Evolutionary conservation across 2,888 invertebrate species (phyloP), one percentile per base, ranked within the genome.

Genomic region (Drosophila atripex): DNA sequence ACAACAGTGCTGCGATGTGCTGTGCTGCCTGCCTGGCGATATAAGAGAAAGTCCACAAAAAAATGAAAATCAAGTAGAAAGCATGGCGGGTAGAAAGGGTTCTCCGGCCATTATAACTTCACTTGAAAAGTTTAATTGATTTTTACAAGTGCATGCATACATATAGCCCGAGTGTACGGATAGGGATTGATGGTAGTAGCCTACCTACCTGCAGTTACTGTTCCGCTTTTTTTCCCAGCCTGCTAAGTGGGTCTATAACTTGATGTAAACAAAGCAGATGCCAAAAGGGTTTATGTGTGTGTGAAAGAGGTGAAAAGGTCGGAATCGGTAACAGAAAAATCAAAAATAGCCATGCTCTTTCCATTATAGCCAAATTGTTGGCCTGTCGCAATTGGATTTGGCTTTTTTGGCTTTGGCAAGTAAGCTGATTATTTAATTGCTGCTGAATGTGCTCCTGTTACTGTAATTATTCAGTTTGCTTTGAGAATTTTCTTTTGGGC

Each of bases 61-160:
- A 35, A 47, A 18, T 14, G 35, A 57, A 65, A 68, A 68, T 56
- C 32, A 68, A 45, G 56, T 35, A 39, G 41, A 38, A 38, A 35
- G 60, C 39, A 49, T 7, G 38, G 18, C 8, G 14, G 58, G 45
- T 59, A 75, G 21, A 23, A 72, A 57, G 69, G 75, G 73, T 69
- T 70, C 75, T 77, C 71, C 84, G 80, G 71, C 82, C 78, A 83
- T 80, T 86, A 86, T 84, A 83, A 83, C 85, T 80, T 86, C 86
- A 86, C 83, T 83, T 83, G 85, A 83, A 83, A 83, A 83, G 85
- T 86, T 84, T 83, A 83, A 86, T 83, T 83, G 83, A 83, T 83
- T 83, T 83, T 84, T 78, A 86, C 85, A 84, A 83, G 83, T 77
- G 84, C 78, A 83, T 73, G 45, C 23, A 66, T 66, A 76, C 66